phyloP scores from a whole-genome alignment of 1,140 invertebrate species.

The Ganaspis sp. region DNA sequence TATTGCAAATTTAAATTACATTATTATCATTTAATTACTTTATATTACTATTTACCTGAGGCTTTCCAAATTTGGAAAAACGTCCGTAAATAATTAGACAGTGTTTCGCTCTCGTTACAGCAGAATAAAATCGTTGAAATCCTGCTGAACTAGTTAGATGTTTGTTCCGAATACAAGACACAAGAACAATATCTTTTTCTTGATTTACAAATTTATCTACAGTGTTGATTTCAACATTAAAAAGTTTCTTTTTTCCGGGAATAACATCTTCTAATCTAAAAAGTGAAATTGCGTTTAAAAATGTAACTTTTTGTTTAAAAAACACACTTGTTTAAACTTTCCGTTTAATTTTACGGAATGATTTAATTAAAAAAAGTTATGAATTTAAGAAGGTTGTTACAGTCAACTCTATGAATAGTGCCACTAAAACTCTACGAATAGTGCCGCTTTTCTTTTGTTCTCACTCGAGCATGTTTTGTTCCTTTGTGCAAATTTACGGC shows the following conservation, averaged over 20 bases:
- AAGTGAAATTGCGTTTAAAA: neutral
- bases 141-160: neutral
- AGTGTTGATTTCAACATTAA: neutral
- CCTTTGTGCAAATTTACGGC: too few species aligned
- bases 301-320: too few species aligned
- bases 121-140: neutral
- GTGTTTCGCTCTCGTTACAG: neutral
- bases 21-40: too few species aligned
- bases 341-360: too few species aligned
- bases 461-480: too few species aligned
- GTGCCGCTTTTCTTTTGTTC: too few species aligned
- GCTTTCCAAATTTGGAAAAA: neutral
- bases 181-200: conserved; percentile 7
- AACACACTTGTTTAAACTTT: too few species aligned
- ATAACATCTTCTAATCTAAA: neutral
- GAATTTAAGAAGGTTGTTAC: too few species aligned
- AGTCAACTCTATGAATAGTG: too few species aligned
- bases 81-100: neutral
- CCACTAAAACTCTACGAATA: too few species aligned
- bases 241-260: neutral
- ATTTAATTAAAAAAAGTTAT: too few species aligned
- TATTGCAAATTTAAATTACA: too few species aligned
- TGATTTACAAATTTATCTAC: neutral
- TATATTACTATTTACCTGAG: neutral
- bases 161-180: neutral